A percentile compares a stretch with the other conserved stretches of the same genome.
phyloP scores from a whole-genome alignment of 2,113 vertebrate genomes.

The Galemys pyrenaicus region DNA sequence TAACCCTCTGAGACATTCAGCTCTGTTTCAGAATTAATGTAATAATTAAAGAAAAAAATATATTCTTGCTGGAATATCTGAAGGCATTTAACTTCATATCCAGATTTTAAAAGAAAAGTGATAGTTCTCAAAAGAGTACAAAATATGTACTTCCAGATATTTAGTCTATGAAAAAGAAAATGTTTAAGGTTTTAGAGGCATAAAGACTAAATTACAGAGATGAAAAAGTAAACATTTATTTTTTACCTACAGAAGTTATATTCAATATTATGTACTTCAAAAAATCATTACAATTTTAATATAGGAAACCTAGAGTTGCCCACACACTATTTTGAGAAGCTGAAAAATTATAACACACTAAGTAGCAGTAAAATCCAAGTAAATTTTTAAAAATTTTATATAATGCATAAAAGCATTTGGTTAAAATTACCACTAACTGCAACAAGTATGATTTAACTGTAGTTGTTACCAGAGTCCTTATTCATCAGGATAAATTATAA shows the following conservation, averaged over 20 bases:
- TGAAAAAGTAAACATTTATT: background rate
- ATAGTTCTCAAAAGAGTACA: background rate
- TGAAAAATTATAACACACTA: background rate
- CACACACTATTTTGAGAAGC: background rate
- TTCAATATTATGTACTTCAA: background rate
- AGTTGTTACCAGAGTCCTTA: background rate
- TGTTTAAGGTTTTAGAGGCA: background rate
- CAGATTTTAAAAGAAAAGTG: background rate
- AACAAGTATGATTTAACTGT: background rate
- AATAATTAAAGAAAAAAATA: slow-evolving; percentile 76
- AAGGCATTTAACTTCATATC: slow-evolving; percentile 57
- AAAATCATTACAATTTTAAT: background rate
- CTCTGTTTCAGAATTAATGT: slow-evolving; percentile 78
- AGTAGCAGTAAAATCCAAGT: background rate
- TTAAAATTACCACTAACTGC: background rate
- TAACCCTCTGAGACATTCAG: slow-evolving; percentile 63
- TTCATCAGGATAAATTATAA: background rate
- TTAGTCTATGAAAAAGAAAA: background rate
- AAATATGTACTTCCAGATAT: background rate
- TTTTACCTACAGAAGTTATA: background rate
- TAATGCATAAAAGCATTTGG: background rate
- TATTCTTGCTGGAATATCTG: slow-evolving; percentile 18
- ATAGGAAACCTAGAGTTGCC: background rate
- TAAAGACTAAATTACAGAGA: background rate
- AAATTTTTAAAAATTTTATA: background rate